Base-by-base conservation (phyloP, 30 jellyfish, hydroid and myxozoan genomes). In the Chrysaora quinquecirrha region DNA sequence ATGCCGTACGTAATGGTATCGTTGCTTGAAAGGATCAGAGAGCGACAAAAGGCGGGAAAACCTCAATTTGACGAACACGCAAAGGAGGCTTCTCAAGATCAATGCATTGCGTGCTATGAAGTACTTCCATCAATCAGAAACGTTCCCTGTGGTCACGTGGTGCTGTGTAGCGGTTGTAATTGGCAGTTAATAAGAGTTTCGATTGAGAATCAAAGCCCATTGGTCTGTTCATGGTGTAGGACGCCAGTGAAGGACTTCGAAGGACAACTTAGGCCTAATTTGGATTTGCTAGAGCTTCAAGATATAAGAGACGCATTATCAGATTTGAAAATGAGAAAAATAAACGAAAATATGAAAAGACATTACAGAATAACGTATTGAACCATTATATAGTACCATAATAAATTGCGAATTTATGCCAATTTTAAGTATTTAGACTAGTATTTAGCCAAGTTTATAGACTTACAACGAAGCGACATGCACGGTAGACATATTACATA, bases 101-200 rank as follows among this genome's bases (percentile, higher is more conserved):
- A 23, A 33, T 82, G 92, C 47, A 82, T 82, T 2, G 92, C 92
- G 28, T 82, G 92, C 65, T 82, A 82, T 73, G 92, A 82, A 34
- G 75, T 21, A 30, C n/a, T 47, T 25, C 92, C 92, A 6, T 49
- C 80, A 22, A 82, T 82, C 0, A 69, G 22, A 35, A 82, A 82
- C 32, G 34, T 54, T 21, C 92, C 92, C 23, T 82, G 92, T 31
- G 85, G 92, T 20, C 92, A 82, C 67, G 48, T 43, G 33, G 92
- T 82, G 70, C 32, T 82, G n/a, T 82, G 92, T 27, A 68, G 71
- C 21, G 46, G 84, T 67, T 82, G 92, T 43, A 82, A 82, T 46
- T 82, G 92, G 92, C 76, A 61, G 30, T 52, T 82, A 48, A 38
- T 82, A 10, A 32, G 84, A 30, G 75, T 82, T 33, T 82, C 92